Evolutionary conservation across 1,140 invertebrate genomes (phyloP), one percentile per base, ranked within the genome.

Genomic region (Arctopsyche grandis): DNA sequence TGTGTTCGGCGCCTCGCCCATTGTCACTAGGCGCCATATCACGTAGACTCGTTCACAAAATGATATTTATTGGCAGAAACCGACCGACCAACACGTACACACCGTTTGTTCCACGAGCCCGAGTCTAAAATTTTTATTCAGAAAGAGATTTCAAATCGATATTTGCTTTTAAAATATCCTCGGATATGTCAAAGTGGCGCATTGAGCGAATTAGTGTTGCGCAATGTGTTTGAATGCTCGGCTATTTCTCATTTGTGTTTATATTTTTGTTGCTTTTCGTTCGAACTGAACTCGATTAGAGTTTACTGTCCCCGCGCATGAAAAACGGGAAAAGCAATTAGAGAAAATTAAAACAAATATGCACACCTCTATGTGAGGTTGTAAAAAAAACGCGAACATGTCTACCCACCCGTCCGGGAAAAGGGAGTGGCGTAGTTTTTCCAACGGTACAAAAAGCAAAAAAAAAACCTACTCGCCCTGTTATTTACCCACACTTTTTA

Each of bases 261-360:
- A 4, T 38, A 7, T 38, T 38, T 38, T 38, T 38, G n/a, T n/a
- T n/a, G n/a, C n/a, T n/a, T n/a, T n/a, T n/a, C n/a, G n/a, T 38
- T 60, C 56, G 1, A 21, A 60, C 14, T 9, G 56, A 21, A 60
- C 56, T 60, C 56, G 56, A 60, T 60, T 60, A 60, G 56, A 60
- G 9, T 60, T 60, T 60, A 60, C 56, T 1, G 21, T 19, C 56
- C 12, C 12, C 3, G 56, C 56, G n/a, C 1, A 60, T 21, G 56
- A 21, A 19, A 60, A 60, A 60, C 16, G 21, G n/a, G n/a, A 21
- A 60, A 60, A 60, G 56, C 56, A 60, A 60, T 60, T 60, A 60
- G 56, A 60, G 56, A 60, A 60, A 60, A 60, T 60, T 60, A 60
- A 60, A 60, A 60, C 56, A 60, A 60, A 60, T 60, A 60, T 60